These are phyloP conservation scores for Calypte anna DNA, from an alignment of 2,113 vertebrate species.

Conservation along the genomic window DNA sequence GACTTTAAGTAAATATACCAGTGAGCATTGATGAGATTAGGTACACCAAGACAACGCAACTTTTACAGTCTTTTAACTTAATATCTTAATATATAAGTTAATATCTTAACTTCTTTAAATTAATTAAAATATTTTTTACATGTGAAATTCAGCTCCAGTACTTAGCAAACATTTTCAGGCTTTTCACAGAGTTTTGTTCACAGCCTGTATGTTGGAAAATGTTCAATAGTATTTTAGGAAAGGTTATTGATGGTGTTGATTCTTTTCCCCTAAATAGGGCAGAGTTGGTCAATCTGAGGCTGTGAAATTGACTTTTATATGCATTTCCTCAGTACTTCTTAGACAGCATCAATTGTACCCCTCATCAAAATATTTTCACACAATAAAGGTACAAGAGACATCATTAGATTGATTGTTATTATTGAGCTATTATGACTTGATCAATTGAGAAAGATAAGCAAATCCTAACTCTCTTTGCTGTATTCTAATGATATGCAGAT, in stretches of 20 bases:
- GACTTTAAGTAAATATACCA: neutral
- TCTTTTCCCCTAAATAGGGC: slow-evolving; percentile 19
- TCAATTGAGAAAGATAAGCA: neutral
- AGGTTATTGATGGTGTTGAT: slow-evolving; percentile 37
- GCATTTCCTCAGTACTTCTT: slow-evolving; percentile 48
- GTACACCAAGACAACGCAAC: neutral
- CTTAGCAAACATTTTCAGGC: slow-evolving; percentile 33
- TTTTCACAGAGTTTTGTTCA: slow-evolving; percentile 48
- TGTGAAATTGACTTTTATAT: slow-evolving; percentile 52
- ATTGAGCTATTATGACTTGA: neutral
- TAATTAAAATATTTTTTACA: slow-evolving; percentile 15
- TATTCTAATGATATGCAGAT: neutral
- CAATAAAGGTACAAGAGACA: neutral
- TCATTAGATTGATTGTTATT: neutral
- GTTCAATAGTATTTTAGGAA: slow-evolving; percentile 60
- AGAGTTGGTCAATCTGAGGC: slow-evolving; percentile 48
- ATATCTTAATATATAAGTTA: neutral
- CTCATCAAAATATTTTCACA: slow-evolving; percentile 1
- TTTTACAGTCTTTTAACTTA: neutral
- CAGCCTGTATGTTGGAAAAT: slow-evolving; percentile 32
- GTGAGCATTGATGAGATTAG: neutral
- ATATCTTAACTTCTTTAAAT: neutral
- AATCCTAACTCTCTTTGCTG: neutral
- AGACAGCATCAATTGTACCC: neutral
- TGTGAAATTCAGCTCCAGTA: slow-evolving; percentile 16